phyloP scores from a whole-genome alignment of 2,888 invertebrate species.

The Trachelus iudaicus region DNA sequence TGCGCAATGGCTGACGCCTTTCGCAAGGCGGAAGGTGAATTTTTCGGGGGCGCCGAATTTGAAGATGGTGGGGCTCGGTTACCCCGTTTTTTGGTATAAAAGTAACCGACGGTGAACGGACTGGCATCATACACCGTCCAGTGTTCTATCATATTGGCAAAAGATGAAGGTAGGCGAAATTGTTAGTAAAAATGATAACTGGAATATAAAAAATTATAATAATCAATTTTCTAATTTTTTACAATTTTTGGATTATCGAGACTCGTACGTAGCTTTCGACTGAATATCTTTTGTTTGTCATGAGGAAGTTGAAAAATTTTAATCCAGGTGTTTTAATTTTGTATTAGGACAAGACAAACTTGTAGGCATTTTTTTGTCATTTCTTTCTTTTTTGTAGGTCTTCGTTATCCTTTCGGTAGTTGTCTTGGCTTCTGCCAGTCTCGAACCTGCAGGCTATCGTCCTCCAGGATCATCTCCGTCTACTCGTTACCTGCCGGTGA shows the following conservation, averaged over 20 bases:
- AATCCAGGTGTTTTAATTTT: no score
- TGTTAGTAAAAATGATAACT: no score
- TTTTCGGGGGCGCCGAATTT: no score
- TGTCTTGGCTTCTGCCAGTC: constrained; percentile 39
- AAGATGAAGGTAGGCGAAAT: no score
- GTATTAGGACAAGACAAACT: no score
- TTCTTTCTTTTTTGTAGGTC: constrained; percentile 25
- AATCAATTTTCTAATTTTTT: no score
- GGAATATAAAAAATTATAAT: no score
- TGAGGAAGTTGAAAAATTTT: no score
- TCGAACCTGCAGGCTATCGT: constrained; percentile 50
- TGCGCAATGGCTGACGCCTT: no score
- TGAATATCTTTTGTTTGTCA: background rate
- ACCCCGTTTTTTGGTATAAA: constrained; percentile 17
- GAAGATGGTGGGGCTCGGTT: no score
- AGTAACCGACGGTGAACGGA: constrained; percentile 2
- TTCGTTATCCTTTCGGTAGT: constrained; percentile 36
- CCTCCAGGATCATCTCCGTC: constrained; percentile 38
- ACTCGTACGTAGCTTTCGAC: background rate
- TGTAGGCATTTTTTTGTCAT: constrained; percentile 5
- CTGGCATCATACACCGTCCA: constrained; percentile 14
- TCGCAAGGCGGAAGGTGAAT: no score
- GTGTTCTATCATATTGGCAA: no score
- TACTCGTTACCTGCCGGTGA: constrained; percentile 31
- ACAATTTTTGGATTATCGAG: constrained; percentile 7